phyloP scores from a whole-genome alignment of 2,888 invertebrate genomes.

The Caenorhabditis macrosperma region DNA sequence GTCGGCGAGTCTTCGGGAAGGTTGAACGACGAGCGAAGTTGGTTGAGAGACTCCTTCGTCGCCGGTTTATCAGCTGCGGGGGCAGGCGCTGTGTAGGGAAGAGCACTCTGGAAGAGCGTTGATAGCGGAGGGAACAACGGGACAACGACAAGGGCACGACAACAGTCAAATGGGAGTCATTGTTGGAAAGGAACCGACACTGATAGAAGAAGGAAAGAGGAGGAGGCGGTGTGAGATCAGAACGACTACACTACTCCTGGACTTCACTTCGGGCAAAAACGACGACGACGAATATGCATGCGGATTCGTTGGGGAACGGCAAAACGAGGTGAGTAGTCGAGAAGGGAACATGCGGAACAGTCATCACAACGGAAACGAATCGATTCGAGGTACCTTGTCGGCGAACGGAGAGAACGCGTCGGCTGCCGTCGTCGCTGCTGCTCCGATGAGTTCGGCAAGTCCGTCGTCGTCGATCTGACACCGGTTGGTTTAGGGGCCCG shows the following conservation, averaged over 20 bases:
- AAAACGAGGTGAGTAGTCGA: neutral
- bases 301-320: neutral
- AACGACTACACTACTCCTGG: neutral
- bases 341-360: neutral
- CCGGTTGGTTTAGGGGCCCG: slow-evolving; percentile 10
- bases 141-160: neutral
- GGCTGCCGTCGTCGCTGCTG: neutral
- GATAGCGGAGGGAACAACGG: neutral
- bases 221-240: neutral
- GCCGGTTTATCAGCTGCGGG: slow-evolving; percentile 28
- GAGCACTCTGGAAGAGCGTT: slow-evolving; percentile 63
- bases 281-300: no score
- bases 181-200: neutral
- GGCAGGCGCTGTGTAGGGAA: slow-evolving; percentile 63
- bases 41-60: slow-evolving; percentile 72
- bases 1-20: slow-evolving; percentile 50
- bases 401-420: slow-evolving; percentile 42
- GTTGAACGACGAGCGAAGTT: slow-evolving; percentile 75
- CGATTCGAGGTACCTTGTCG: slow-evolving; percentile 36
- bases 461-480: slow-evolving; percentile 77
- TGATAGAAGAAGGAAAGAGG: neutral
- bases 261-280: neutral
- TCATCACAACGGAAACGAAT: slow-evolving; percentile 22
- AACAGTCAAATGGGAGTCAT: slow-evolving; percentile 5
- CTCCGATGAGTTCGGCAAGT: slow-evolving; percentile 76